Conservation (phyloP, 2,113 vertebrate genomes). For the Sceloporus tristichus region DNA sequence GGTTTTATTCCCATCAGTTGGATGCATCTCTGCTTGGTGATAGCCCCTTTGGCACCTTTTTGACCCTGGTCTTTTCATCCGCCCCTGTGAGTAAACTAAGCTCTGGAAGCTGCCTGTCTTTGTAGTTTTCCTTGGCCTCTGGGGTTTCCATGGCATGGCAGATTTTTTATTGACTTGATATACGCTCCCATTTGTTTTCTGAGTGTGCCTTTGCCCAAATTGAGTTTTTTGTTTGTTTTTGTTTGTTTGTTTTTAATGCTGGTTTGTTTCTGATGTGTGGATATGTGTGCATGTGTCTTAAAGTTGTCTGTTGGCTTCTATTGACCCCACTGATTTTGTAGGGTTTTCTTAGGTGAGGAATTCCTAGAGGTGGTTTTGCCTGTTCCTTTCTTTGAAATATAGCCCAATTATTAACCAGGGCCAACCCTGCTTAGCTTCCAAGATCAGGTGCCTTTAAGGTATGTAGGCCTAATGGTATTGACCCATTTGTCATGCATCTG, state of each 20-base stretch:
- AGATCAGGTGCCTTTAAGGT: too few species aligned
- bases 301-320: too few species aligned
- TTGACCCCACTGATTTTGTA: too few species aligned
- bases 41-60: neutral
- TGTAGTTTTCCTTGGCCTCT: neutral
- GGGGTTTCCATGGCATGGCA: neutral
- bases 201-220: too few species aligned
- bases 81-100: neutral
- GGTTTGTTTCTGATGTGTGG: neutral
- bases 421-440: too few species aligned
- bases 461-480: too few species aligned
- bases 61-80: neutral
- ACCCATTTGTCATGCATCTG: too few species aligned
- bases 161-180: neutral
- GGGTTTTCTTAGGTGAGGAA: too few species aligned
- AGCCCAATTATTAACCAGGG: too few species aligned
- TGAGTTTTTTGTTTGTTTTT: neutral
- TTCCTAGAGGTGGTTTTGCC: too few species aligned
- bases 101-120: neutral
- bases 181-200: neutral
- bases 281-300: too few species aligned
- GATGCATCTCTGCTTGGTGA: neutral
- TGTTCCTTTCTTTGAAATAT: too few species aligned
- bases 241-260: neutral
- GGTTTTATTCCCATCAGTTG: neutral